Base-by-base conservation (phyloP, 2,888 invertebrate genomes). In the Cistogaster globosa region DNA sequence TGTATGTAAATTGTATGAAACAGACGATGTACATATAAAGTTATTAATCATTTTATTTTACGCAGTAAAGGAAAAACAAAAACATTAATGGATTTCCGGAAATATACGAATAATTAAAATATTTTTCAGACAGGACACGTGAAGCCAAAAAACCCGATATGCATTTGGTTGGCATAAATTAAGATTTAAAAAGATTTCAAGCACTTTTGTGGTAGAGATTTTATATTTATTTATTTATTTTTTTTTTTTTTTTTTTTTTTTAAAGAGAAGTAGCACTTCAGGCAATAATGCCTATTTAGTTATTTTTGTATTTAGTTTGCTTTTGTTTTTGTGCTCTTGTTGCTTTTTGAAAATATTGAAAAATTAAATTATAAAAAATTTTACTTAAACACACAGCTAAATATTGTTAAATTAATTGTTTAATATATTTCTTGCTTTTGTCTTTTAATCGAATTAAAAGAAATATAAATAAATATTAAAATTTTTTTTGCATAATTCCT, bases 81-180 rank as follows among this genome's bases (percentile, higher is more conserved):
- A 26, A 26, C 26, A 26, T 67, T 67, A 67, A 80, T 80, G 79
- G 65, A 58, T 72, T 67, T 51, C 72, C 58, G 72, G 58, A 51
- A 38, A 38, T 57, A 51, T 14, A 53, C 20, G 6, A 26, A 14
- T 26, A n/a, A n/a, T 32, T 12, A 58, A 22, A 51, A 68, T 16
- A 60, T 18, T 53, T 38, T 20, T 45, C 26, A 26, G 26, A 2
- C 26, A 65, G 58, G 55, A 20, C 67, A 32, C 53, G 72, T 77
- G 60, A 20, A 65, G 58, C 72, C 79, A 57, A 79, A n/a, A 71
- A 79, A 72, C 65, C 72, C 42, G 53, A 32, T 74, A 58, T 76
- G 75, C 57, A 76, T 76, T 82, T 71, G 82, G 48, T 76, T 76
- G 57, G 63, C 75, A 82, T 82, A 82, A 82, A 76, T 82, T 55